Base-by-base conservation (phyloP, 2,113 vertebrate genomes). In the Melanostigma gelatinosum region DNA sequence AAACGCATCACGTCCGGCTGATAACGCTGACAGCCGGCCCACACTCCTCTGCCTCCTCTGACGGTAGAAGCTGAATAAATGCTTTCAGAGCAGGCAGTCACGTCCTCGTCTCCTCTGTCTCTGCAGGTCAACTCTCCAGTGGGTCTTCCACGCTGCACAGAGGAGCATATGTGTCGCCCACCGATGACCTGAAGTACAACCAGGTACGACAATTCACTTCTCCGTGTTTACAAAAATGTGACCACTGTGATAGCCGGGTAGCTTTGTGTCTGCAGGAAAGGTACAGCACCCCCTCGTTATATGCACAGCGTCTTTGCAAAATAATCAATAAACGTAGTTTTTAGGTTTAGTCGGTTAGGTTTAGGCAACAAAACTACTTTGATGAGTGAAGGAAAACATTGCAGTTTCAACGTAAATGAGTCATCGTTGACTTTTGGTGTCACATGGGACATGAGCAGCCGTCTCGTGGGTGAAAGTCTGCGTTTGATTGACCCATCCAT, bases 111-210 rank as follows among this genome's bases (percentile, higher is more conserved):
- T 16, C 34, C 20, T 22, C 2, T 67, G 44, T 86, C 68, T 79
- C 72, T 85, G 48, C 85, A 99, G 98, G 95, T 95, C 97, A 97
- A 82, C 97, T 96, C 90, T 87, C 95, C 1, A 95, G 96, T 90
- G 97, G 97, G 83, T 97, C 97, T 87, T 97, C 97, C 76, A 98
- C 97, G 71, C 95, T 99, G 89, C 98, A 97, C 91, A 96, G 98
- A 93, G 98, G 98, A 94, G 97, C 98, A 0, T 99, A 99, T 36
- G 97, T 97, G 92, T 97, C 97, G 0, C 97, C 98, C 40, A 93
- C 96, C 69, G 98, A 99, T 91, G 97, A 99, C 93, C 95, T 98
- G 87, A 99, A 99, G 94, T 97, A 98, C 82, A 98, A 98, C 94
- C 98, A 99, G 96, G 98, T 98, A 91, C 48, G 55, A 48, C 20